A percentile compares a stretch with the other conserved stretches of the same genome.
Evolutionary conservation across 2,113 vertebrate species (phyloP).

Genomic region (Nesospiza acunhae): DNA sequence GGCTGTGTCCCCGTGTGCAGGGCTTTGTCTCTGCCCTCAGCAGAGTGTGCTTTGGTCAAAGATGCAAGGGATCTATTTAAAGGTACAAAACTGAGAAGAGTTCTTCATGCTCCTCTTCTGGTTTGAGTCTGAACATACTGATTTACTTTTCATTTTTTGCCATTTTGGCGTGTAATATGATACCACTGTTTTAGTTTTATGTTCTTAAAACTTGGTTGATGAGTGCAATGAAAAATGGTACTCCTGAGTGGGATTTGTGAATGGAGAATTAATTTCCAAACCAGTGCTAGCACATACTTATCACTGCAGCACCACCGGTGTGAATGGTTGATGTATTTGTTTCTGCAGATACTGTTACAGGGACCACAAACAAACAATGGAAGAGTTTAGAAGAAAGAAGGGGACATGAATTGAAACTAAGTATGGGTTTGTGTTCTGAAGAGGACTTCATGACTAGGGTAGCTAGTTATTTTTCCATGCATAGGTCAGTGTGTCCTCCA

Average conservation of each 20-base stretch:
- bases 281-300: background rate
- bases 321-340: background rate
- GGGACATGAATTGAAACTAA: background rate
- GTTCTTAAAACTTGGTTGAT: background rate
- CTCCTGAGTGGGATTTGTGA: background rate
- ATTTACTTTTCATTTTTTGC: constrained; percentile 15
- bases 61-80: background rate
- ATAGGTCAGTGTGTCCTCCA: background rate
- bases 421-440: background rate
- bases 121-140: background rate
- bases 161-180: background rate
- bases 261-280: background rate
- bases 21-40: background rate
- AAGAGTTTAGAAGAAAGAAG: background rate
- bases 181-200: background rate
- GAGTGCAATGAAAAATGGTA: background rate
- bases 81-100: background rate
- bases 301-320: background rate
- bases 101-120: constrained; percentile 4
- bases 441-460: background rate
- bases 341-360: background rate
- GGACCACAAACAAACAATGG: background rate
- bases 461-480: background rate
- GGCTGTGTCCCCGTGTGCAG: background rate
- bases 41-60: background rate